A percentile compares a stretch with the other conserved stretches of the same genome.
Evolutionary conservation across 2,113 vertebrate species (phyloP).

Genomic region (Megaceryle maxima): DNA sequence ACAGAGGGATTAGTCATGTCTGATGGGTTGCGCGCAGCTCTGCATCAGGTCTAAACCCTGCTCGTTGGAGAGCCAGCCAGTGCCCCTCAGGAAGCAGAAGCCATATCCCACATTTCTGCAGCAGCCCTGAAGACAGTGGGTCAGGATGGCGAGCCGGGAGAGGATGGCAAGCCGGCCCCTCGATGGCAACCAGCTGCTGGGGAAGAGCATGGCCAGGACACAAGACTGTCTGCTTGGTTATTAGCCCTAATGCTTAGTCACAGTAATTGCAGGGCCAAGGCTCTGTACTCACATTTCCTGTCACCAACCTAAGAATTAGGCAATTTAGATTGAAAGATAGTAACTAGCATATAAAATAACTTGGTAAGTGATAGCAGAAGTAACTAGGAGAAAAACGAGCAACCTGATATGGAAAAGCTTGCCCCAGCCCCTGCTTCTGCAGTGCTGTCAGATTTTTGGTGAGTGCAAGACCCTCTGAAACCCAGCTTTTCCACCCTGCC

Average conservation of each 20-base stretch:
- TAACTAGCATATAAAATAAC: background rate
- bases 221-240: background rate
- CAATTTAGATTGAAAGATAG: constrained; percentile 52
- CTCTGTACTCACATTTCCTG: constrained; percentile 39
- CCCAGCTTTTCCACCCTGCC: background rate
- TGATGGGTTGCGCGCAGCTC: background rate
- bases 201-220: background rate
- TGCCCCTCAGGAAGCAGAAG: background rate
- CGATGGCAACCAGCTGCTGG: background rate
- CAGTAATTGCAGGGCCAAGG: constrained; percentile 20
- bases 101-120: rapidly evolving
- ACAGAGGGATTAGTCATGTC: background rate
- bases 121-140: background rate
- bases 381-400: background rate
- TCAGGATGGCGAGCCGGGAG: rapidly evolving
- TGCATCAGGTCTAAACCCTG: constrained; percentile 6
- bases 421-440: background rate
- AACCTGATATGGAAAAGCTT: background rate
- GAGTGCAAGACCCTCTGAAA: background rate
- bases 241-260: constrained; percentile 21
- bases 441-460: rapidly evolving
- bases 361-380: background rate
- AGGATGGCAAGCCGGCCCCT: background rate
- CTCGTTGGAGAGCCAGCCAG: rapidly evolving
- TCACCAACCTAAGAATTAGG: constrained; percentile 44